Evolutionary conservation across 2,888 invertebrate genomes (phyloP).

Genomic region (Melipona beecheii): DNA sequence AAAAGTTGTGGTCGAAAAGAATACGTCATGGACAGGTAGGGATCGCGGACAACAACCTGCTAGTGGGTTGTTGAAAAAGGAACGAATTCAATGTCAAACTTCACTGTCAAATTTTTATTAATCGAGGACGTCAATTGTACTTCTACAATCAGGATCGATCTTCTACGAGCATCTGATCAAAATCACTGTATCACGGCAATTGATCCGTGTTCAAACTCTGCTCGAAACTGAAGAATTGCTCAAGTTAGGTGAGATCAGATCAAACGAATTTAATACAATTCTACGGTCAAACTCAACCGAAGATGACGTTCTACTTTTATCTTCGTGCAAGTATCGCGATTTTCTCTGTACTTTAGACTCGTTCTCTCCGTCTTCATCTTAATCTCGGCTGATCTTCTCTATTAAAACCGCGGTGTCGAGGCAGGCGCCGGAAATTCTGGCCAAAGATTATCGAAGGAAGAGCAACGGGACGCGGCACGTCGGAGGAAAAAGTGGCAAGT

Average conservation of each 20-base stretch:
- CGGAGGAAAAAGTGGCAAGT: background rate
- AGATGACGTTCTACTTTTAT: too few relatives aligned
- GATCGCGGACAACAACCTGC: slow-evolving; percentile 26
- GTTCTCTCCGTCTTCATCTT: too few relatives aligned
- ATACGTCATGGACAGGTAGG: slow-evolving; percentile 37
- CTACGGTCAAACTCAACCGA: too few relatives aligned
- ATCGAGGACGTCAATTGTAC: background rate
- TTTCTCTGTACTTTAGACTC: too few relatives aligned
- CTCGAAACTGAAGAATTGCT: background rate
- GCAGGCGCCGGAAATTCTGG: too few relatives aligned
- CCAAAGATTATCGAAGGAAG: too few relatives aligned
- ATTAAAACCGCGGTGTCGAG: too few relatives aligned
- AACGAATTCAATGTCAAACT: slow-evolving; percentile 63
- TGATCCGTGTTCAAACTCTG: background rate
- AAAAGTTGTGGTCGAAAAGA: slow-evolving; percentile 58
- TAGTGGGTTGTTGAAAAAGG: slow-evolving; percentile 34
- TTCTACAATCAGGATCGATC: background rate
- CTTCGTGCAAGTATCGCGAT: too few relatives aligned
- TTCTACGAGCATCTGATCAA: background rate
- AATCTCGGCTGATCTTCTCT: too few relatives aligned
- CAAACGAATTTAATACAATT: too few relatives aligned
- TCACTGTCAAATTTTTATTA: slow-evolving; percentile 57
- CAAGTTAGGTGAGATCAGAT: too few relatives aligned
- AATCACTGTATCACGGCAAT: background rate
- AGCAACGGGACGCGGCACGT: too few relatives aligned